These are phyloP conservation scores for Gadopsis marmoratus DNA, from an alignment of 2,797 vertebrate genomes.

Conservation along the genomic window DNA sequence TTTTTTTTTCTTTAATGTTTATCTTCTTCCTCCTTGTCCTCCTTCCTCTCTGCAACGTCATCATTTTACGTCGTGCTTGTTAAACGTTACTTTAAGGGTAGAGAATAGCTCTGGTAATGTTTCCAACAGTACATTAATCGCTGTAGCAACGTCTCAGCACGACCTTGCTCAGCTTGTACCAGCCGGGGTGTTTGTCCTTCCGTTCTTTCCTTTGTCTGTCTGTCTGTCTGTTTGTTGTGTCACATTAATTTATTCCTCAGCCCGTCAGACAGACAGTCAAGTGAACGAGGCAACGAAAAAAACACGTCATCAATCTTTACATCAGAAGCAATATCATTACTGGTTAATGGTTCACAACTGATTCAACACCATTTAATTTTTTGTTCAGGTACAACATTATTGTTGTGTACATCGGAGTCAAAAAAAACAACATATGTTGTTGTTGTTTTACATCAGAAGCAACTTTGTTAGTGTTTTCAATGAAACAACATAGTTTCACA, in stretches of 20 bases:
- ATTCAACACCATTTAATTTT: constrained; percentile 58
- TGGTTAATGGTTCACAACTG: constrained; percentile 62
- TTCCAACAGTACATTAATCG: constrained; percentile 24
- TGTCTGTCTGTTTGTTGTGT: constrained; percentile 42
- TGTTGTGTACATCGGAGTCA: constrained; percentile 67
- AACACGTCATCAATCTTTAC: constrained; percentile 49
- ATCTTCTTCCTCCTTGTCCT: constrained; percentile 43
- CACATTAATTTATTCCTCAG: constrained; percentile 48
- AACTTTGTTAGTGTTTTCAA: constrained; percentile 51
- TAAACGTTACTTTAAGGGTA: constrained; percentile 58
- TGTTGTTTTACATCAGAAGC: constrained; percentile 68
- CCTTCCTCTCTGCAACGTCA: constrained; percentile 30
- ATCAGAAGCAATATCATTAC: constrained; percentile 65
- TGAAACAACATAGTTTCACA: constrained; percentile 65
- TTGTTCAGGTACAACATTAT: constrained; percentile 65
- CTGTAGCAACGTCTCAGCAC: constrained; percentile 33
- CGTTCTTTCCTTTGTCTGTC: constrained; percentile 29
- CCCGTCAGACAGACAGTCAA: constrained; percentile 52
- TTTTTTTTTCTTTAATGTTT: constrained; percentile 60
- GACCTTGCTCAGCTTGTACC: constrained; percentile 39
- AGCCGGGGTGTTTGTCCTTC: constrained; percentile 47
- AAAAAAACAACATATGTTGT: constrained; percentile 52
- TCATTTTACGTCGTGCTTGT: constrained; percentile 36
- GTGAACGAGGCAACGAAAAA: constrained; percentile 52
- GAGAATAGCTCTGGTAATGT: constrained; percentile 61